phyloP scores from a whole-genome alignment of 1,140 invertebrate genomes.

The Bombus polaris region DNA sequence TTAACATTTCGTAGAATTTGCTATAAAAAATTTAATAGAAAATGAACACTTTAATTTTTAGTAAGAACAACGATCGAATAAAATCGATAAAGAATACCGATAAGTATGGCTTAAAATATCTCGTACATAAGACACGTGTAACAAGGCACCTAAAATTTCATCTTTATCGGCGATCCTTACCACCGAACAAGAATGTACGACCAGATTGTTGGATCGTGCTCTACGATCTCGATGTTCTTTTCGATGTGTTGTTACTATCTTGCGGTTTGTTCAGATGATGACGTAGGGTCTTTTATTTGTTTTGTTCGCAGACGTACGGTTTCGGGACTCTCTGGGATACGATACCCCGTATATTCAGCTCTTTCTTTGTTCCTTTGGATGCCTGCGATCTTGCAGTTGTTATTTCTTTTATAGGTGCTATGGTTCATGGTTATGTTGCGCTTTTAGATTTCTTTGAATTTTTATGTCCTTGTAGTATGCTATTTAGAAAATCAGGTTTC shows the following conservation, averaged over 20 bases:
- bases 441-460: not conserved
- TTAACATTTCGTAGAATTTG: too few species aligned
- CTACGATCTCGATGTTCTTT: not conserved
- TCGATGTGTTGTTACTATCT: not conserved
- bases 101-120: not conserved
- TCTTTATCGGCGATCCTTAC: not conserved
- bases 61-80: not conserved
- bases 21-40: too few species aligned
- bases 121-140: not conserved
- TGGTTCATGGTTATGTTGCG: not conserved
- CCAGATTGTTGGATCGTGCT: not conserved
- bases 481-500: not conserved
- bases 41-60: too few species aligned
- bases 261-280: not conserved
- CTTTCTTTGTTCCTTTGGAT: not conserved
- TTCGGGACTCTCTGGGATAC: not conserved
- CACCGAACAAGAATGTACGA: not conserved
- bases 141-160: not conserved
- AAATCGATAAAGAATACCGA: not conserved
- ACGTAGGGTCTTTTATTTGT: not conserved
- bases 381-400: not conserved
- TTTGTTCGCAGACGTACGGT: not conserved
- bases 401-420: not conserved
- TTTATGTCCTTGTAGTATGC: not conserved
- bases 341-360: not conserved